Evolutionary conservation across 2,113 vertebrate genomes (phyloP).

Genomic region (Gymnobelideus leadbeateri): DNA sequence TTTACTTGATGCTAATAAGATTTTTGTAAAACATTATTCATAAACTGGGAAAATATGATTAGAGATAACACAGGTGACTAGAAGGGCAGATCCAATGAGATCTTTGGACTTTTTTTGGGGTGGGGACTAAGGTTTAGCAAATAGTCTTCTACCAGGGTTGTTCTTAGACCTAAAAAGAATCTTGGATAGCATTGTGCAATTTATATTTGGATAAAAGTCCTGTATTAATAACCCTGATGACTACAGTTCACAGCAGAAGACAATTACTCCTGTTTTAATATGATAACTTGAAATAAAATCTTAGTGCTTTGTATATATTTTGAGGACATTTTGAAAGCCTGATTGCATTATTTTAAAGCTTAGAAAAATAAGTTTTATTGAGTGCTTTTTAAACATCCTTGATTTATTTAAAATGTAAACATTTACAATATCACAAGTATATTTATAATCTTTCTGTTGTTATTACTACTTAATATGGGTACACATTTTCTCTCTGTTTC

Average conservation of each 20-base stretch:
- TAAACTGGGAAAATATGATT: constrained; percentile 16
- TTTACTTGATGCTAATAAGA: not conserved
- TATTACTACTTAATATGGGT: not conserved
- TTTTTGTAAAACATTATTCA: constrained; percentile 9
- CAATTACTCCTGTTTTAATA: not conserved
- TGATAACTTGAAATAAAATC: not conserved
- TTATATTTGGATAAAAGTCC: not conserved
- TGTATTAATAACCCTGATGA: not conserved
- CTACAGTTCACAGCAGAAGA: not conserved
- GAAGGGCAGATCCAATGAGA: not conserved
- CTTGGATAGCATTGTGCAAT: not conserved
- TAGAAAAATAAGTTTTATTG: not conserved
- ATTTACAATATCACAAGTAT: not conserved
- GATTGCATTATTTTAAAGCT: not conserved
- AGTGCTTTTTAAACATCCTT: not conserved
- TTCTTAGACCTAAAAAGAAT: not conserved
- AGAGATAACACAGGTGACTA: not conserved
- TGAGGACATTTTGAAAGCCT: not conserved
- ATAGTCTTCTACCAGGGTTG: not conserved
- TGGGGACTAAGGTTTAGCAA: not conserved
- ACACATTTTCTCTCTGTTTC: not conserved
- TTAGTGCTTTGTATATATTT: not conserved
- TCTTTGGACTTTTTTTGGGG: not conserved
- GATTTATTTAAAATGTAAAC: not conserved
- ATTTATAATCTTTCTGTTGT: not conserved